A percentile compares a stretch with the other conserved stretches of the same genome.
phyloP scores from a whole-genome alignment of 2,888 invertebrate genomes.

The Hypena proboscidalis region DNA sequence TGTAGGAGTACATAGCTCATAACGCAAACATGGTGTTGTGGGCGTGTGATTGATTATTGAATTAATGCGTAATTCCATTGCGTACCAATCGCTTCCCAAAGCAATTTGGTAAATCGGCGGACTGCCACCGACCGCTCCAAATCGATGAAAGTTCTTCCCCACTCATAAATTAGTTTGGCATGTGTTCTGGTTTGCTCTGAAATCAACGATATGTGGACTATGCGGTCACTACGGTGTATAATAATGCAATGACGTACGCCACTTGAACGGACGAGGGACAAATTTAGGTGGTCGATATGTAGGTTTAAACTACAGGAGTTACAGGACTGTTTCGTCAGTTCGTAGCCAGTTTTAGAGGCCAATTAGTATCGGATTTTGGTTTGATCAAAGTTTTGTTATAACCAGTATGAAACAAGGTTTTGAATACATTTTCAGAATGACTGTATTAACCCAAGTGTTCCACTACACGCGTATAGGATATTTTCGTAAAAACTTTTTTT shows the following conservation, averaged over 20 bases:
- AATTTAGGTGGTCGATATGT: neutral
- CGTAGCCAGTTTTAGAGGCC: no score
- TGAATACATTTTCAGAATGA: no score
- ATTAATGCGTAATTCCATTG: conserved; percentile 55
- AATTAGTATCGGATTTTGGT: no score
- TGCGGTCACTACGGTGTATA: conserved; percentile 35
- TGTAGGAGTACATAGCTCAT: conserved; percentile 16
- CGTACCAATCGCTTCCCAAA: conserved; percentile 49
- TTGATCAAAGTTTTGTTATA: no score
- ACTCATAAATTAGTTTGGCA: conserved; percentile 50
- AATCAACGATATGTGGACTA: conserved; percentile 43
- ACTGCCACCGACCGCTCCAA: conserved; percentile 37
- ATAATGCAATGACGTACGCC: conserved; percentile 17
- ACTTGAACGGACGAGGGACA: conserved; percentile 1
- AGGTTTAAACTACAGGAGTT: no score
- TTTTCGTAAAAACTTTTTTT: no score
- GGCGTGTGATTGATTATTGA: conserved; percentile 56
- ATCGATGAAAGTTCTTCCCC: conserved; percentile 51
- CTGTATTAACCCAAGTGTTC: no score
- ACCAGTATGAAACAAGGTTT: no score
- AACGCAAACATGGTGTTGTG: conserved; percentile 41
- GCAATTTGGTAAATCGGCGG: conserved; percentile 54
- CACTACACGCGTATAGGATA: no score
- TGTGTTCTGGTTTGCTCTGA: conserved; percentile 44
- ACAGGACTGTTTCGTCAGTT: no score